Percentiles rank a stretch among this genome's conserved stretches.
Evolutionary conservation across 2,888 invertebrate species (phyloP).

Genomic region (Cryptocephalus primarius): DNA sequence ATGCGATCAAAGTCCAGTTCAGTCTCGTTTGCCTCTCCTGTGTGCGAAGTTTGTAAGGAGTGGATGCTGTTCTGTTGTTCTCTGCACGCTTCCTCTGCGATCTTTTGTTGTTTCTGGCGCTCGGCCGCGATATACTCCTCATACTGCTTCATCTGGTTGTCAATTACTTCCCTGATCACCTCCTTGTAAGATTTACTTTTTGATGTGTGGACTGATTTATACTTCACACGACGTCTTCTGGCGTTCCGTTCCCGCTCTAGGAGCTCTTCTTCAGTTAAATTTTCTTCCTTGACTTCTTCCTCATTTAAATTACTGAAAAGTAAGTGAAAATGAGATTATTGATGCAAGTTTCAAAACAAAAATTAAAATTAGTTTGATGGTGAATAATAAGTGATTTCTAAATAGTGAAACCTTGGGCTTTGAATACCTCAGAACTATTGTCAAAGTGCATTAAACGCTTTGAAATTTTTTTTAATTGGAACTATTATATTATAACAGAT

Average conservation of each 20-base stretch:
- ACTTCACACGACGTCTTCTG: conserved; percentile 48
- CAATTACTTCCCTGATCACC: conserved; percentile 47
- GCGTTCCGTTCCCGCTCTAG: conserved; percentile 47
- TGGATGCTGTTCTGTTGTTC: too few species aligned
- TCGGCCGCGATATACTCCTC: conserved; percentile 16
- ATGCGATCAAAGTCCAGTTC: too few species aligned
- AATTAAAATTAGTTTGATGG: too few species aligned
- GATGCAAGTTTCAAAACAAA: background rate
- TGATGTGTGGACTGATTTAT: conserved; percentile 44
- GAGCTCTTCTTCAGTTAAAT: conserved; percentile 37
- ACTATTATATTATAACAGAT: too few species aligned
- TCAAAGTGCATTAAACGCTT: background rate
- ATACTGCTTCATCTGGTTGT: conserved; percentile 40
- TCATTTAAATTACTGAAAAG: conserved; percentile 12
- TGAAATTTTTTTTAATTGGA: background rate
- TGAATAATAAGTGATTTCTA: too few species aligned
- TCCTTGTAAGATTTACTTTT: conserved; percentile 45
- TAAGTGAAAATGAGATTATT: conserved; percentile 1
- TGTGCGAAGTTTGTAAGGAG: too few species aligned
- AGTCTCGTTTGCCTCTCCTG: too few species aligned
- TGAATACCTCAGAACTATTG: too few species aligned
- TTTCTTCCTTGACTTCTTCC: conserved; percentile 24
- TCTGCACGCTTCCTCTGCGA: too few species aligned
- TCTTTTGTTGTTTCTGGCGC: too few species aligned
- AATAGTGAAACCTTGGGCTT: too few species aligned